Percentiles rank a stretch among this genome's conserved stretches.
phyloP scores from a whole-genome alignment of 2,113 vertebrate species.

The Carassius auratus region DNA sequence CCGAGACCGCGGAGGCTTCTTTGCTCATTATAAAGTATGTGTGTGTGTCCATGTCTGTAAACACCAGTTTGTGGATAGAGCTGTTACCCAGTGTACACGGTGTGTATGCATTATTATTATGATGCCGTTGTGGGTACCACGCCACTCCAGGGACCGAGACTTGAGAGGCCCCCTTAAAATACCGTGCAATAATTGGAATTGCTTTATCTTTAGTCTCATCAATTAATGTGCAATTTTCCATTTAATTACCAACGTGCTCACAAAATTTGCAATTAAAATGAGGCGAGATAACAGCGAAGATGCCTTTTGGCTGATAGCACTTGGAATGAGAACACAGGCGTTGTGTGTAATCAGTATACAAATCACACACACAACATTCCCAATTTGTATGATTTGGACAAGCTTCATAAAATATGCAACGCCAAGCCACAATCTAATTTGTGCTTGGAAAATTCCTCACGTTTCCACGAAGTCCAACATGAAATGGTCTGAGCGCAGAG shows the following conservation, averaged over 20 bases:
- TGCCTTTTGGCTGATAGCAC: conserved; percentile 81
- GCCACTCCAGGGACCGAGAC: conserved; percentile 76
- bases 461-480: conserved; percentile 54
- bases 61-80: conserved; percentile 40
- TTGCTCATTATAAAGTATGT: conserved; percentile 47
- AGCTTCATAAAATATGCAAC: conserved; percentile 59
- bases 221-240: conserved; percentile 86
- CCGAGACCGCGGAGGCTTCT: conserved; percentile 35
- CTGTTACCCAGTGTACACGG: conserved; percentile 22
- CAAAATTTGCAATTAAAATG: conserved; percentile 84
- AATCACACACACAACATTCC: conserved; percentile 63
- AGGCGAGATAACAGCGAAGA: conserved; percentile 79
- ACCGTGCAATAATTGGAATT: conserved; percentile 80
- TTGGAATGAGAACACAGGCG: conserved; percentile 76
- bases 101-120: conserved; percentile 53
- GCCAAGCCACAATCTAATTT: conserved; percentile 56
- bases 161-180: conserved; percentile 77
- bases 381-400: conserved; percentile 62
- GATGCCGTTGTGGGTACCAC: conserved; percentile 67
- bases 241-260: conserved; percentile 81
- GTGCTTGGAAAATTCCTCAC: conserved; percentile 55
- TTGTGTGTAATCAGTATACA: conserved; percentile 74
- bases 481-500: conserved; percentile 45
- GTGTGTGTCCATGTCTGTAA: conserved; percentile 31
- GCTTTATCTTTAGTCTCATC: conserved; percentile 84